Base-by-base conservation (phyloP, 2,113 vertebrate species). In the Corynorhinus townsendii region DNA sequence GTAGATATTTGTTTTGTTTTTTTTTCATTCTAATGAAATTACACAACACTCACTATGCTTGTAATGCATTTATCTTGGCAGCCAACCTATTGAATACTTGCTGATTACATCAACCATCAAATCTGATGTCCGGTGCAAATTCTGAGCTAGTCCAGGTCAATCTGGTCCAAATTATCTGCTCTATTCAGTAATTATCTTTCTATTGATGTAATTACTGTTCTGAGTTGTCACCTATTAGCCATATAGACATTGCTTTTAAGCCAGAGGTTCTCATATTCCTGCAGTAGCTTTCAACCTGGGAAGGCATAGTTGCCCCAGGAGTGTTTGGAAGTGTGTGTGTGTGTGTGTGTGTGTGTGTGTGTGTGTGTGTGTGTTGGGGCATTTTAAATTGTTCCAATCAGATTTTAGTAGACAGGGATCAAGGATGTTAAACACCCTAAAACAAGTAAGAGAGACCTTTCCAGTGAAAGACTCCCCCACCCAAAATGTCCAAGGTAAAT, bases 51-150 rank as follows among this genome's bases (percentile, higher is more conserved):
- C 72, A 73, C 66, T 93, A 87, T 49, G 73, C 33, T 88, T 35
- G 22, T 89, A 94, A 95, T 89, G 77, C 72, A 64, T 95, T 97
- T 93, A 82, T 92, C 91, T 89, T 85, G 73, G 91, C 93, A 86
- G 52, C 68, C 62, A 83, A 45, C 49, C 47, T 84, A 43, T 24
- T 47, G 80, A 87, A 52, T 75, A 62, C 26, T 47, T 64, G 33
- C n/a, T 83, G 91, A 92, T 96, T 77, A 56, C 52, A 83, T 95
- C 84, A 95, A 10, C 66, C 45, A 30, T 96, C 89, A 77, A 22
- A 68, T 95, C 83, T 30, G 90, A 95, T 87, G 72, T 76, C 56
- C 81, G 15, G 38, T 40, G 28, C 68, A 76, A 81, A 62, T 17
- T 73, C 24, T 5, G 62, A 93, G 81, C 82, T 75, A 89, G 73